Evolutionary conservation across 2,797 vertebrate species (phyloP).

Genomic region (Bovichtus variegatus): DNA sequence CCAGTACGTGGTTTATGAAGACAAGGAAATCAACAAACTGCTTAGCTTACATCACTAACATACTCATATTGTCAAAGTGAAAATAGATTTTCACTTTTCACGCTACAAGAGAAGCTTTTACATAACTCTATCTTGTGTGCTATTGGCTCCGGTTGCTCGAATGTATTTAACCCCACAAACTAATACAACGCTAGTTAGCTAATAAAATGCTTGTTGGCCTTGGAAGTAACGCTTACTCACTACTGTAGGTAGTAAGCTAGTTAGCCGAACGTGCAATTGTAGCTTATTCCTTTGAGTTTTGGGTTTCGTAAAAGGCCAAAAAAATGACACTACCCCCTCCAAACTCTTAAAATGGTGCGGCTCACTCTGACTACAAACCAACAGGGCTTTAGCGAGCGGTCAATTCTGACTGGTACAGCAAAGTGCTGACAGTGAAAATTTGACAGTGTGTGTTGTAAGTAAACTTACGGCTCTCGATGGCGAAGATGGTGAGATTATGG

Average conservation of each 20-base stretch:
- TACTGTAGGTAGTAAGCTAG: background rate
- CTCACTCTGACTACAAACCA: background rate
- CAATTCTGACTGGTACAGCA: too few relatives aligned
- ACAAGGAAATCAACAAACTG: background rate
- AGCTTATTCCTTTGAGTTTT: background rate
- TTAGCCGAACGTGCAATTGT: background rate
- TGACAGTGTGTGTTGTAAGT: background rate
- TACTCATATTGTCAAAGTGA: background rate
- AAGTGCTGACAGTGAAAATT: too few relatives aligned
- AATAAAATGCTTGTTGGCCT: background rate
- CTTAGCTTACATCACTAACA: background rate
- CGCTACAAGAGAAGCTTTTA: background rate
- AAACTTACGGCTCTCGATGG: conserved; percentile 95
- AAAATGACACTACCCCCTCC: background rate
- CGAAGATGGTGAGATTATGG: conserved; percentile 96
- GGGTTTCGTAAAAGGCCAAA: background rate
- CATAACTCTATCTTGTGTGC: background rate
- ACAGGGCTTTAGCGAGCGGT: background rate
- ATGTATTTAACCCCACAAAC: background rate
- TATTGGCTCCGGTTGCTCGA: background rate
- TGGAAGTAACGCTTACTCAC: background rate
- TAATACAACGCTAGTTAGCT: background rate
- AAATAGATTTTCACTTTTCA: background rate
- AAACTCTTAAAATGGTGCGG: background rate
- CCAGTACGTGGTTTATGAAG: background rate